Evolutionary conservation across 2,888 invertebrate genomes (phyloP), one percentile per base, ranked within the genome.

Genomic region (Rutpela maculata): DNA sequence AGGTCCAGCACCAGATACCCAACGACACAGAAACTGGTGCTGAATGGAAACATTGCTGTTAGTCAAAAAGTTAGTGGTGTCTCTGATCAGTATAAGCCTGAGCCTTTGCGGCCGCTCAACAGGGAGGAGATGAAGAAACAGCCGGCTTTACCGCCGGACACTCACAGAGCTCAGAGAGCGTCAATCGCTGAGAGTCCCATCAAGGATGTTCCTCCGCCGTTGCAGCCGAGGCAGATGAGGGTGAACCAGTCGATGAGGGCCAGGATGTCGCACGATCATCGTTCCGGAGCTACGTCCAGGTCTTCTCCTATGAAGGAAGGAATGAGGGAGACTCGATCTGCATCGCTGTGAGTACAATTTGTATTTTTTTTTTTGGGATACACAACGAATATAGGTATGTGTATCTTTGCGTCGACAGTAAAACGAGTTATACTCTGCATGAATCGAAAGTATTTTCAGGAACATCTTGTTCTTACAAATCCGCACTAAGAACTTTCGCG

Each of bases 1-100:
- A 88, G 91, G 78, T 90, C 91, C 3, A 91, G 90, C 82, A 85
- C 91, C 66, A 88, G 91, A 81, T 80, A 81, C 84, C 90, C 89
- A 1, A 79, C 90, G 0, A 88, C 89, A 3, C 91, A 91, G 77
- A 91, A 91, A 81, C 85, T 91, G 1, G 88, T 90, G 77, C 83
- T 91, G 7, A 92, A 91, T 78, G 86, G 91, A 9, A 89, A 88
- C 79, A 86, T 91, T 6, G 89, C 89, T 0, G 86, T 88, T 12
- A 90, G 91, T 82, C 89, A 90, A 80, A 90, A 89, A 79, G 87
- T 88, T 3, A 85, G 84, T 68, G 86, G 87, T n/a, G 43, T 87
- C 12, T 85, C 87, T 1, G 88, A 89, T 43, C 87, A 88, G 67
- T 89, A 86, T 79, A 83, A 88, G 67, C 88, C 89, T 6, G 90